These are phyloP conservation scores for Pteropus rufus DNA, from an alignment of 2,797 vertebrate genomes.

Conservation along the genomic window DNA sequence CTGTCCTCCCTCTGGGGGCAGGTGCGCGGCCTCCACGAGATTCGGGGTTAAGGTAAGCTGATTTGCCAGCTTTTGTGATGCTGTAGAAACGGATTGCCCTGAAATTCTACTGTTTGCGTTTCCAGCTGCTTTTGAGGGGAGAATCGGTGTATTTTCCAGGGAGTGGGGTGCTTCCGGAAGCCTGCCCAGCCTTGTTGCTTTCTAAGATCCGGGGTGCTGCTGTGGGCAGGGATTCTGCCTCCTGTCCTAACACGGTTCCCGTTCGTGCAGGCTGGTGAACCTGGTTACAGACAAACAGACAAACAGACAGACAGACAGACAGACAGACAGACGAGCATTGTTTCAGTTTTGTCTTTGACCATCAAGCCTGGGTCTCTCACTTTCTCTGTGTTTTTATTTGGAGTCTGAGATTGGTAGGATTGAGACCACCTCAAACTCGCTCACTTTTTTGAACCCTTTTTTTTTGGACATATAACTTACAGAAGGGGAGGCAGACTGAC, in stretches of 20 bases:
- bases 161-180: background rate
- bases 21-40: rapidly evolving
- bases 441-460: background rate
- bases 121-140: background rate
- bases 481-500: background rate
- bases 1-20: background rate
- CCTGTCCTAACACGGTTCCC: background rate
- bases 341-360: background rate
- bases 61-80: background rate
- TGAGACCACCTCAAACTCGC: background rate
- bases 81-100: background rate
- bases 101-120: background rate
- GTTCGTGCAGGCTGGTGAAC: background rate
- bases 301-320: background rate
- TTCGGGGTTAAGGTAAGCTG: rapidly evolving
- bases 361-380: background rate
- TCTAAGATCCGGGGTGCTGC: constrained; percentile 49
- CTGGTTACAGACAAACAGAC: background rate
- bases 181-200: constrained; percentile 16
- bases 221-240: background rate
- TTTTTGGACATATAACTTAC: background rate
- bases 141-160: background rate
- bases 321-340: background rate
- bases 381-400: background rate
- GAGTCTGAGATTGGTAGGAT: background rate